A percentile compares a stretch with the other conserved stretches of the same genome.
phyloP scores from a whole-genome alignment of 2,797 vertebrate species.

The Manis javanica region DNA sequence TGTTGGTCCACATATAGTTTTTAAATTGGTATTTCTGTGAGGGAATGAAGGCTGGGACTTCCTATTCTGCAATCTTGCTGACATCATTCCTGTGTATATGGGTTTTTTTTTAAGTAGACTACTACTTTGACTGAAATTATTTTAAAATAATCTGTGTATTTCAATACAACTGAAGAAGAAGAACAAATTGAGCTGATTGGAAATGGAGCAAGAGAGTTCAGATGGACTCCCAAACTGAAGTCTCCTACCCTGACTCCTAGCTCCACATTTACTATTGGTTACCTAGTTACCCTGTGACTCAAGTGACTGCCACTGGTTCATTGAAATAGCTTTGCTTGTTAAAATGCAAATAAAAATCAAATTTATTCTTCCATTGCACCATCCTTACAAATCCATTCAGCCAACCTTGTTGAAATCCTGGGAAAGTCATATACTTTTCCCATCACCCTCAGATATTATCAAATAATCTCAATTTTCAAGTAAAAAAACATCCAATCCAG shows the following conservation, averaged over 20 bases:
- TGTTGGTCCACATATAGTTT: not conserved
- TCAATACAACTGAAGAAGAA: not conserved
- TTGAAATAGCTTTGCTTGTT: not conserved
- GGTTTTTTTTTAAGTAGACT: not conserved
- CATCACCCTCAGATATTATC: not conserved
- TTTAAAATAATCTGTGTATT: constrained; percentile 32
- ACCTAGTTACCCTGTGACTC: not conserved
- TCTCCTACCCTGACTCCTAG: not conserved
- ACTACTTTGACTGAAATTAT: not conserved
- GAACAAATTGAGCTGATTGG: not conserved
- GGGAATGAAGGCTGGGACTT: not conserved
- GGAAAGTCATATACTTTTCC: not conserved
- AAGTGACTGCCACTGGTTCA: not conserved
- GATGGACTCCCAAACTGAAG: not conserved
- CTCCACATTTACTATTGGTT: not conserved
- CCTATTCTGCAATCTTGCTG: not conserved
- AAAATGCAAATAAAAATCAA: not conserved
- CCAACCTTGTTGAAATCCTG: not conserved
- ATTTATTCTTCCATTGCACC: not conserved
- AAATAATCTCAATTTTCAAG: not conserved
- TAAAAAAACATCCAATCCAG: not conserved
- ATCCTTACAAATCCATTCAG: not conserved
- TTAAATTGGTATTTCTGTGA: not conserved
- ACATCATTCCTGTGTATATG: not conserved
- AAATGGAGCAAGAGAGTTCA: not conserved